Evolutionary conservation across 92 coral and sea anemone species (phyloP), one percentile per base, ranked within the genome.

Genomic region (Anthopleura xanthogrammica): DNA sequence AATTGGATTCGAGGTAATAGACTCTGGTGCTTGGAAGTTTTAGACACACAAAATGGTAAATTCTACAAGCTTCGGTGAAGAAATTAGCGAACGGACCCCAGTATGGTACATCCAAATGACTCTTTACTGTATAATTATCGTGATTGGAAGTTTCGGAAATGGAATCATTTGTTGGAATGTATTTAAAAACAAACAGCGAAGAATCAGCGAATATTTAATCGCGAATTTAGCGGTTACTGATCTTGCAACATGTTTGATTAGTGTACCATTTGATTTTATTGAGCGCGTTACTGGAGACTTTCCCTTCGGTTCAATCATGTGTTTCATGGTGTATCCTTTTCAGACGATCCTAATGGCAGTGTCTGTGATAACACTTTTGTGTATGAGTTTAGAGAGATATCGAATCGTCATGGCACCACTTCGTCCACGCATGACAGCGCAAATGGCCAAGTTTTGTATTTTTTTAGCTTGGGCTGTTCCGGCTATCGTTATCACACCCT

Each of bases 291-390:
- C 86, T 5, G 92, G 93, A 0, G 91, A 85, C 3, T 96, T 94
- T 83, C 99, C 94, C 11, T 96, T 92, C 57, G 99, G 98, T 6
- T 85, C 93, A n/a, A 88, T 89, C 12, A 82, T 96, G 85, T 96
- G 99, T 58, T 92, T 87, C 24, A 56, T 96, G 52, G 86, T 96
- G 7, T 96, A 95, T 77, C 99, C 99, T 22, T 79, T 92, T 57
- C 99, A 96, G 77, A 96, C 99, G 6, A 70, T 94, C 0, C 86
- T 96, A 41, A 91, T 94, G 91, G 93, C 97, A 9, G 98, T 96
- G 5, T 96, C 98, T 10, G 97, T 96, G 72, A 85, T 90, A 16
- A 96, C 96, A 20, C 52, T 96, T 81, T 79, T 95, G 66, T 91
- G 94, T 76, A 96, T 96, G 99, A 93, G 97, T 43, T 79, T 96